Conservation (phyloP, 2,113 vertebrate species). For the Planiliza haematocheilus region DNA sequence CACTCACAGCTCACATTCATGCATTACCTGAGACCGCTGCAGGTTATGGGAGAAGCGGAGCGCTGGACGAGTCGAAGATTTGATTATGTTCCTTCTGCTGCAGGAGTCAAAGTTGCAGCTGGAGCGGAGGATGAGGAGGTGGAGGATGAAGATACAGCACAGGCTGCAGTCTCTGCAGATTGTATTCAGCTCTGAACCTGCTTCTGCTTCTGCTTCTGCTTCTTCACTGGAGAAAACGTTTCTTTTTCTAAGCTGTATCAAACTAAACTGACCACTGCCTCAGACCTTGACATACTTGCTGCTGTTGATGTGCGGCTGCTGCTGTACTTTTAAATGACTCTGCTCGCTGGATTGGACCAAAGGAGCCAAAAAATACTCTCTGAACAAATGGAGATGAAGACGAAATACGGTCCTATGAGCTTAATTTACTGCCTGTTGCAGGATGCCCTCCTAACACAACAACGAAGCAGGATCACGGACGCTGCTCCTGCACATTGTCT, state of each 20-base stretch:
- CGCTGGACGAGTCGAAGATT: conserved; percentile 6
- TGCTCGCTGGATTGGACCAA: conserved; percentile 19
- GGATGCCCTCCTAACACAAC: neutral
- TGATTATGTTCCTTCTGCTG: conserved; percentile 35
- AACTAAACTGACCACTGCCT: conserved; percentile 43
- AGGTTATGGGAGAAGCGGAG: conserved; percentile 13
- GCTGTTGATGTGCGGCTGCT: conserved; percentile 42
- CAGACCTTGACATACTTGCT: conserved; percentile 54
- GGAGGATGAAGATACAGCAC: conserved; percentile 40
- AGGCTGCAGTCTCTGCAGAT: conserved; percentile 21
- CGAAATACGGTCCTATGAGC: conserved; percentile 11
- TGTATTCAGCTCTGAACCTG: conserved; percentile 17
- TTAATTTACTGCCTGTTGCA: neutral
- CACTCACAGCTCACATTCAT: conserved; percentile 11
- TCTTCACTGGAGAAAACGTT: conserved; percentile 8
- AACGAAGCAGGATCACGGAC: neutral
- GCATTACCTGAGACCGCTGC: conserved; percentile 57
- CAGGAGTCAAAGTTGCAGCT: conserved; percentile 56
- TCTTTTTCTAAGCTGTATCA: conserved; percentile 31
- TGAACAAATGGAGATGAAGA: conserved; percentile 13
- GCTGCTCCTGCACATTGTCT: conserved; percentile 13
- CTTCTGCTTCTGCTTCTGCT: conserved; percentile 27
- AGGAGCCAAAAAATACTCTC: conserved; percentile 31
- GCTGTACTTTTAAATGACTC: conserved; percentile 45
- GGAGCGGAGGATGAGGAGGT: conserved; percentile 50